Evolutionary conservation across 2,797 vertebrate species (phyloP).

Genomic region (Sebastes cheni): DNA sequence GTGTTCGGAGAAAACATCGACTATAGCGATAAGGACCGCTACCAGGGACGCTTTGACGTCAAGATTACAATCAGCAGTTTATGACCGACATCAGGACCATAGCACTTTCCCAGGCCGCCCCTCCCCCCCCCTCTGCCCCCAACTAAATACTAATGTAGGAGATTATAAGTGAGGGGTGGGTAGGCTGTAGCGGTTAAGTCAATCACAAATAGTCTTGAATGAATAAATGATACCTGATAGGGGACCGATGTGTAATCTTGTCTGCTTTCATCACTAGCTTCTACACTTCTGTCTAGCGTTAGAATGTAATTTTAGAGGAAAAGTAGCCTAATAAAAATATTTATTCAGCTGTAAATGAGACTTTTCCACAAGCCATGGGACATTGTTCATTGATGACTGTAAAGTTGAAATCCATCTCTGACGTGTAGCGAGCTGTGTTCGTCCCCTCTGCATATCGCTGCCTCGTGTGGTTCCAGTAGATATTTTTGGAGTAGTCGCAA

Average conservation of each 20-base stretch:
- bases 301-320: conserved; percentile 90
- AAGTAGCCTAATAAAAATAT: conserved; percentile 88
- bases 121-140: background rate
- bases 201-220: conserved; percentile 90
- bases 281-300: conserved; percentile 92
- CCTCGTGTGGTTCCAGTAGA: conserved; percentile 84
- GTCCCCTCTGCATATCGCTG: conserved; percentile 83
- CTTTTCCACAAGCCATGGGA: conserved; percentile 92
- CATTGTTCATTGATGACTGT: conserved; percentile 87
- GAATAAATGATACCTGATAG: conserved; percentile 72
- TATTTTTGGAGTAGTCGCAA: conserved; percentile 81
- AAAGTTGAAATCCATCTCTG: conserved; percentile 90
- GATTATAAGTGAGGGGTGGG: conserved; percentile 36
- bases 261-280: conserved; percentile 92
- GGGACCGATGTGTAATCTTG: conserved; percentile 88
- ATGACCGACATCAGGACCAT: conserved; percentile 85
- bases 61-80: conserved; percentile 88
- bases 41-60: conserved; percentile 96
- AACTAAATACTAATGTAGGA: conserved; percentile 63
- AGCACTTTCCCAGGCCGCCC: conserved; percentile 57
- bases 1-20: conserved; percentile 91
- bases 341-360: conserved; percentile 95
- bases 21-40: conserved; percentile 97
- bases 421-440: conserved; percentile 86
- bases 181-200: conserved; percentile 53